Base-by-base conservation (phyloP, 2,888 invertebrate genomes). In the Eilema caniola region DNA sequence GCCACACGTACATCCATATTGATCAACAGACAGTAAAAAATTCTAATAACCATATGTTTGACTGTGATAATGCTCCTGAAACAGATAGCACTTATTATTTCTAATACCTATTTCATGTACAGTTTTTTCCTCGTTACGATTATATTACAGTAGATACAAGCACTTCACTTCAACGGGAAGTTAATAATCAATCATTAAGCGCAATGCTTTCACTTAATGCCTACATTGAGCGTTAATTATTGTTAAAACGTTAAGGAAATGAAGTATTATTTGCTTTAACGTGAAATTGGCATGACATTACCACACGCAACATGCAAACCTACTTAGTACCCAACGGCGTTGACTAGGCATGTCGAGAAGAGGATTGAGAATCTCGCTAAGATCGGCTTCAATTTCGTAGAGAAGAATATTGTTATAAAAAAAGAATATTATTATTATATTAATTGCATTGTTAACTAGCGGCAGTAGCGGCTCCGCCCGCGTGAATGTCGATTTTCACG, bases 181-280 rank as follows among this genome's bases (percentile, higher is more conserved):
- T 68, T 59, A 67, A 63, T 66, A 65, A 62, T 63, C 33, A 72
- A 72, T 66, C 67, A 71, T 66, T 65, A 53, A 70, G 62, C 67
- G 56, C 63, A 59, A 66, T 33, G 69, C 77, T 80, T 81, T 79
- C 72, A 69, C 80, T 62, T 56, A 66, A 60, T 67, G 61, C 71
- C 68, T 71, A 75, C 60, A 77, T 77, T 71, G 41, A 68, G 62
- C 67, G 62, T 62, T 75, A 74, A 80, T 69, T 66, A 70, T 47
- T 56, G 65, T 66, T 71, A 66, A 68, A 71, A 61, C 31, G 60
- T 73, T 74, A 57, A 72, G 62, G 62, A 67, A 70, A 37, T 57
- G 16, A 59, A 20, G 41, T 41, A 62, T 66, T 70, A 61, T 62
- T 70, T 23, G 31, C 67, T 69, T 69, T 69, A 66, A 69, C 71